Base-by-base conservation (phyloP, 2,888 invertebrate genomes). In the Plemyria rubiginata region DNA sequence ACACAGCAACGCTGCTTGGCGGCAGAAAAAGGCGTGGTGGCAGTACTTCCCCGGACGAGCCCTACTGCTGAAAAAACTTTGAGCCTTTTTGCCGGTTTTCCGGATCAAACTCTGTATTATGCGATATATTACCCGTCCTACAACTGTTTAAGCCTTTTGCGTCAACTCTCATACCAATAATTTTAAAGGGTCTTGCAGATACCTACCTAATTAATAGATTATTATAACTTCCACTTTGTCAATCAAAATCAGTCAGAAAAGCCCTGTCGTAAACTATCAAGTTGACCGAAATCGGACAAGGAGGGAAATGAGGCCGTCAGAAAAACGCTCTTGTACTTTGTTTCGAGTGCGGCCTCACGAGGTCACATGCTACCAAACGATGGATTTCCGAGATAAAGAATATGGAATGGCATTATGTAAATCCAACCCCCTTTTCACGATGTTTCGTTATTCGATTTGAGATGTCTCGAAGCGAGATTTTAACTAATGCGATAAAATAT, bases 271-370 rank as follows among this genome's bases (percentile, higher is more conserved):
- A 51, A 29, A 49, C 22, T 53, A 52, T 29, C 56, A 65, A 65
- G 66, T 67, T 67, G 66, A 65, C 67, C 69, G 56, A 72, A 74
- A 71, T 72, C 72, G 71, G 73, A 75, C 76, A 73, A 66, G 60
- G 55, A 58, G 55, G 71, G 78, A 79, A 79, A 76, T 74, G 70
- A 70, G 71, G 70, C 49, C 70, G 70, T 45, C 54, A 61, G 68
- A 71, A 67, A 70, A 65, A 59, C 63, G 43, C 64, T 62, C 58
- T 50, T 50, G 53, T 53, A 60, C 54, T 69, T 63, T 62, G 56
- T 71, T 67, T 65, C 15, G 13, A 70, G 66, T 57, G 62, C 49
- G 57, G 54, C 62, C 65, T 54, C 57, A 65, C 60, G 63, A 61
- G 67, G 63, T 59, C 68, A 62, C 56, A 66, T 63, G 50, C 55